A percentile compares a stretch with the other conserved stretches of the same genome.
phyloP scores from a whole-genome alignment of 2,888 invertebrate species.

The Panopea generosa region DNA sequence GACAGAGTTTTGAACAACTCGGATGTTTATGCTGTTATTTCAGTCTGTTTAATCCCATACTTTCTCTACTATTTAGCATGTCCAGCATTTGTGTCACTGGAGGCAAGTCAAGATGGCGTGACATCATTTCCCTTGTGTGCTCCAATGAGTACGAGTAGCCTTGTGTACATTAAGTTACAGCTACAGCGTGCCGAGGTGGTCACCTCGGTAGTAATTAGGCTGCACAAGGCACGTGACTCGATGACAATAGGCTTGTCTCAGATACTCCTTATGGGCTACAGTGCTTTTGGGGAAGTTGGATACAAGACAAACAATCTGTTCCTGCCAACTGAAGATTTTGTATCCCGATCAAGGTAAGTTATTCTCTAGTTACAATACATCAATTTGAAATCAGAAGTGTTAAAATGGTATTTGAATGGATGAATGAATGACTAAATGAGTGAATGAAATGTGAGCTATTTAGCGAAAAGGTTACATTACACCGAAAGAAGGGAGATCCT shows the following conservation, averaged over 20 bases:
- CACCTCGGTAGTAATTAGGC: slow-evolving; percentile 91
- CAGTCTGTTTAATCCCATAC: too few species aligned
- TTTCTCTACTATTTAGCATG: slow-evolving; percentile 88
- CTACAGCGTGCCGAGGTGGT: slow-evolving; percentile 94
- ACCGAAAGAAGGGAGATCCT: too few species aligned
- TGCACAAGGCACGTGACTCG: slow-evolving; percentile 95
- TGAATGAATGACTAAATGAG: too few species aligned
- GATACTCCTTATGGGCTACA: slow-evolving; percentile 93
- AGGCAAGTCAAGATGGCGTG: slow-evolving; percentile 92
- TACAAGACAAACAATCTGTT: slow-evolving; percentile 69
- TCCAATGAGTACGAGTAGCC: slow-evolving; percentile 93
- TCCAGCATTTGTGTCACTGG: slow-evolving; percentile 93
- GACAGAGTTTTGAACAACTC: too few species aligned
- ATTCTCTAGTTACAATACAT: not conserved
- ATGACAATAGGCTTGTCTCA: slow-evolving; percentile 95
- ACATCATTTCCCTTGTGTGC: slow-evolving; percentile 93
- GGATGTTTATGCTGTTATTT: too few species aligned
- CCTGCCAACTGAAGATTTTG: slow-evolving; percentile 81
- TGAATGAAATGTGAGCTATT: too few species aligned
- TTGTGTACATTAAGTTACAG: slow-evolving; percentile 93
- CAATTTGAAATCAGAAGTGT: not conserved
- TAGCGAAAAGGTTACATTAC: too few species aligned
- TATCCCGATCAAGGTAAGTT: slow-evolving; percentile 82
- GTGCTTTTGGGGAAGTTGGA: slow-evolving; percentile 90
- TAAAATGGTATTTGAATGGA: too few species aligned